These are phyloP conservation scores for Scolanthus callimorphus DNA, from an alignment of 92 coral and sea anemone species.

Conservation along the genomic window DNA sequence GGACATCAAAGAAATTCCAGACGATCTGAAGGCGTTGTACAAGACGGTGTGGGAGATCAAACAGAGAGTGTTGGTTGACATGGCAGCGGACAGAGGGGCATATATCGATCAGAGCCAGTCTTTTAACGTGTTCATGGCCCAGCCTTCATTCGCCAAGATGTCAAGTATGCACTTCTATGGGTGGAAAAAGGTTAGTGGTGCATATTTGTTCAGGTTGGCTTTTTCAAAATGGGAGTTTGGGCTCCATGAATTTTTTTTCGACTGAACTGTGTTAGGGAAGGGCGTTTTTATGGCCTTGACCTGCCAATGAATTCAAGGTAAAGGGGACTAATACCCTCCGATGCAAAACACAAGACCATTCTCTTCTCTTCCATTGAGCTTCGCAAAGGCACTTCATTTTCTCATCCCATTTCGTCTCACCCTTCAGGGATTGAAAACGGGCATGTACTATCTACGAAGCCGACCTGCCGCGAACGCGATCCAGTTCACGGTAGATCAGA, in stretches of 20 bases:
- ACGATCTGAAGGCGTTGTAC: constrained; percentile 80
- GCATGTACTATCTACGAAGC: constrained; percentile 95
- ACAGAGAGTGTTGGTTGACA: constrained; percentile 74
- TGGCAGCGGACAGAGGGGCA: constrained; percentile 99
- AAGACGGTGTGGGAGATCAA: constrained; percentile 99
- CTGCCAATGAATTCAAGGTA: no score
- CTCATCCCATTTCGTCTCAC: not conserved
- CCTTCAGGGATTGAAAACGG: constrained; percentile 92
- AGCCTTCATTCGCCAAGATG: constrained; percentile 79
- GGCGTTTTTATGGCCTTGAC: no score
- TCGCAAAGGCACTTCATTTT: not conserved
- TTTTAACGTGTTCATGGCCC: constrained; percentile 90
- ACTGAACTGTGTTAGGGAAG: no score
- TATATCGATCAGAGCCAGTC: constrained; percentile 99
- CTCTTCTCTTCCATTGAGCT: no score
- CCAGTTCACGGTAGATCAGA: constrained; percentile 95
- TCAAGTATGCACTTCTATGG: constrained; percentile 99
- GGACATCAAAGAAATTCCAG: constrained; percentile 91
- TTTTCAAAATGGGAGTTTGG: no score
- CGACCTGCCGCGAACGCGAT: constrained; percentile 96
- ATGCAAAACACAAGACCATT: no score
- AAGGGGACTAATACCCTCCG: no score
- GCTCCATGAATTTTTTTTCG: no score
- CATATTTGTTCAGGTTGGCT: no score
- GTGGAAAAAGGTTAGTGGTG: constrained; percentile 95